Evolutionary conservation across 2,888 invertebrate genomes (phyloP).

Genomic region (Girardia tigrina): DNA sequence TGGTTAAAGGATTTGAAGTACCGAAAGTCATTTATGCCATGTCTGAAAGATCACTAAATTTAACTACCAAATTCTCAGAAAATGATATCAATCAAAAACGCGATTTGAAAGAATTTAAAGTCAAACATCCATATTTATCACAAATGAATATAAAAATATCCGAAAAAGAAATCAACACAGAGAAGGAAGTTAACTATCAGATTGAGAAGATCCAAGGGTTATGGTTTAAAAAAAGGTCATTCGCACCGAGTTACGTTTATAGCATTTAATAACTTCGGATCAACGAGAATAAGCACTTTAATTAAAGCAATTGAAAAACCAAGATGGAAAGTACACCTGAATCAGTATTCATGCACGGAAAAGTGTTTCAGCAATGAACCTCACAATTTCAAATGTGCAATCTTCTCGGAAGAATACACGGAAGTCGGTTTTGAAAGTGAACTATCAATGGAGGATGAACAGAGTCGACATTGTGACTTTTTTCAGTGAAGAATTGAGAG

Average conservation of each 20-base stretch:
- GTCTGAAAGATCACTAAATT: not conserved
- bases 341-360: not conserved
- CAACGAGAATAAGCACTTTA: not conserved
- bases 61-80: not conserved
- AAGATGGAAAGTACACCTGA: not conserved
- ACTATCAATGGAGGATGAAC: slow-evolving; percentile 6
- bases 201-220: not conserved
- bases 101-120: not conserved
- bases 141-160: not conserved
- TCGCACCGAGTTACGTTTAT: not conserved
- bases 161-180: not conserved
- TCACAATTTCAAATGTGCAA: not conserved
- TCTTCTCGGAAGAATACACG: not conserved
- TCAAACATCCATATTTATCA: not conserved
- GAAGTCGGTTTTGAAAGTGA: not conserved
- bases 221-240: slow-evolving; percentile 10
- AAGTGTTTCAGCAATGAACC: slow-evolving; percentile 5
- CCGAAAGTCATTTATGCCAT: not conserved
- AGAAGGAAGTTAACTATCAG: not conserved
- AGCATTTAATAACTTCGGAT: not conserved
- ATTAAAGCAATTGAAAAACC: slow-evolving; percentile 2
- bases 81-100: not conserved
- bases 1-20: not conserved
- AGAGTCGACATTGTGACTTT: not conserved
- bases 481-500: not conserved